Evolutionary conservation across 2,113 vertebrate genomes (phyloP).

Genomic region (Alouatta palliata): DNA sequence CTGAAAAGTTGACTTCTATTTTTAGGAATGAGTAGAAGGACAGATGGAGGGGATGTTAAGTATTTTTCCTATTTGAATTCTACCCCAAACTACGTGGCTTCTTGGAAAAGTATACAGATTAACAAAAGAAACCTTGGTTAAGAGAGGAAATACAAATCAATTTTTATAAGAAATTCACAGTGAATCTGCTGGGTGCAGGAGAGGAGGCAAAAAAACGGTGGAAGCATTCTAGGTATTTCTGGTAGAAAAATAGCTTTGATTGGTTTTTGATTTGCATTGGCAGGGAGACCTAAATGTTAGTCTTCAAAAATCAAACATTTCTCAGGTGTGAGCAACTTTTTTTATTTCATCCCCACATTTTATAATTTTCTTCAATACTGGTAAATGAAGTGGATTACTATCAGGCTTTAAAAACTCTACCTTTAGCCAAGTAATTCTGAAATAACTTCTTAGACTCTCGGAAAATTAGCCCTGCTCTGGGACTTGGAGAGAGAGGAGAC

Average conservation of each 20-base stretch:
- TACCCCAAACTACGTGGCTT: background rate
- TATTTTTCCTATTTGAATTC: constrained; percentile 21
- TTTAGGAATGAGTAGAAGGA: background rate
- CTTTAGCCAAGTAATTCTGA: constrained; percentile 53
- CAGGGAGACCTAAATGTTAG: background rate
- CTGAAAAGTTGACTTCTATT: background rate
- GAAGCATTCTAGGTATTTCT: background rate
- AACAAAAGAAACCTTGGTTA: background rate
- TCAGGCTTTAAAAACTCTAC: background rate
- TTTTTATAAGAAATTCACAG: background rate
- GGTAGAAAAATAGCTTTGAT: background rate
- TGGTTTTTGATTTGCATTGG: constrained; percentile 2
- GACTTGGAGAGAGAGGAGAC: constrained; percentile 59
- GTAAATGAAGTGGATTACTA: constrained; percentile 22
- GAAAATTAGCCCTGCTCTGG: constrained; percentile 67
- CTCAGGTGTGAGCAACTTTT: background rate
- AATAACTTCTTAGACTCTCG: constrained; percentile 49
- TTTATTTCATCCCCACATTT: background rate
- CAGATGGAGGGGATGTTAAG: rapidly evolving
- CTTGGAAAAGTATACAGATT: background rate
- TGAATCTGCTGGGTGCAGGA: background rate
- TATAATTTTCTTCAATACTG: constrained; percentile 32
- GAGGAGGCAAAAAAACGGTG: background rate
- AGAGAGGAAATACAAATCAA: background rate
- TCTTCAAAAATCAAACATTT: background rate